These are phyloP conservation scores for Tamias sibiricus DNA, from an alignment of 2,113 vertebrate species.

Conservation along the genomic window DNA sequence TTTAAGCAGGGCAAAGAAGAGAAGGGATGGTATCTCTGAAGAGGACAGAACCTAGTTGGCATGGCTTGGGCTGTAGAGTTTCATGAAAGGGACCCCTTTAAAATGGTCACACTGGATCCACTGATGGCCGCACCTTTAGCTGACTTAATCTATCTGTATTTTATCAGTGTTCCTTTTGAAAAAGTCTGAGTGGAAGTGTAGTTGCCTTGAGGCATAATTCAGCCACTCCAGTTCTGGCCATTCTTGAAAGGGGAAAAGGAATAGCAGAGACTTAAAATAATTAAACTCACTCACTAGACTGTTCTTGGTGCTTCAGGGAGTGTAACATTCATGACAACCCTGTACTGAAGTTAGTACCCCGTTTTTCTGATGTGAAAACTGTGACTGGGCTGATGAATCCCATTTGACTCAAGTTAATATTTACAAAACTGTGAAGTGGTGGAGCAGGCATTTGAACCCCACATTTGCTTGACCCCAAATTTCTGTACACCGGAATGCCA, in stretches of 20 bases:
- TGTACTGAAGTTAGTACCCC: not conserved
- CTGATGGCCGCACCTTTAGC: not conserved
- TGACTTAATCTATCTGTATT: rapidly evolving
- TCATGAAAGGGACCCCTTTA: not conserved
- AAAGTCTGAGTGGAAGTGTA: not conserved
- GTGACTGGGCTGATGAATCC: not conserved
- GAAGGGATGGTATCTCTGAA: not conserved
- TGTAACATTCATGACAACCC: not conserved
- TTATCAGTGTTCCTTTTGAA: not conserved
- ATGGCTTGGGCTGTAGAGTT: not conserved
- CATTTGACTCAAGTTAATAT: not conserved
- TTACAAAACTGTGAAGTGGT: not conserved
- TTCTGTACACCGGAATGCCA: not conserved
- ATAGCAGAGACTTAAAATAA: not conserved
- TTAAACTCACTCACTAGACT: not conserved
- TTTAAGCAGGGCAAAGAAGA: not conserved
- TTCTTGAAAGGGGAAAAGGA: not conserved
- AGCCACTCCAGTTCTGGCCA: not conserved
- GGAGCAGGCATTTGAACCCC: not conserved
- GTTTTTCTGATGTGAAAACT: not conserved
- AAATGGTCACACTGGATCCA: not conserved
- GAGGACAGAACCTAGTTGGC: not conserved
- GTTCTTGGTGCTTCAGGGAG: not conserved
- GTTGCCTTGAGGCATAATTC: not conserved
- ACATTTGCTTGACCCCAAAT: not conserved